These are phyloP conservation scores for Myotis davidii DNA, from an alignment of 2,113 vertebrate species.

Conservation along the genomic window DNA sequence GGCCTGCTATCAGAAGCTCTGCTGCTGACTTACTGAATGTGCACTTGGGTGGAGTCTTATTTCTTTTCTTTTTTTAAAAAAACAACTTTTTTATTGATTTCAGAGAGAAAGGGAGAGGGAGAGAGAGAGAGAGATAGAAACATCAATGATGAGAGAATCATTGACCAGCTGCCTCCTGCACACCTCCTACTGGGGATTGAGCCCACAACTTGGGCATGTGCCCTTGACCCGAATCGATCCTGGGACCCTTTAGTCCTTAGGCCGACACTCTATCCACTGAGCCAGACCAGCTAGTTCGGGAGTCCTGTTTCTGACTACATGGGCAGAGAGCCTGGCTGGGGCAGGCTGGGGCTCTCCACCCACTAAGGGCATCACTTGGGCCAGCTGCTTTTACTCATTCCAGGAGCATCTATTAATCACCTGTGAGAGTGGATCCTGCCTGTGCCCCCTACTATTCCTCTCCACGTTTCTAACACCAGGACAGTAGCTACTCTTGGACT, in stretches of 20 bases:
- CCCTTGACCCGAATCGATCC: too few relatives aligned
- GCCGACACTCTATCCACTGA: too few relatives aligned
- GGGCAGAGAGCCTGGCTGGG: not conserved
- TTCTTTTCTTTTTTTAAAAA: too few relatives aligned
- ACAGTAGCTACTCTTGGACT: not conserved
- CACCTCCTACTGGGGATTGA: too few relatives aligned
- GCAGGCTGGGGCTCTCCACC: not conserved
- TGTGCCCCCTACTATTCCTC: not conserved
- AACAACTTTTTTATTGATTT: too few relatives aligned
- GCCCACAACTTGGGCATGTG: too few relatives aligned
- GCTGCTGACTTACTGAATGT: not conserved
- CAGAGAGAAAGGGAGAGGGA: too few relatives aligned
- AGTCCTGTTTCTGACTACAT: not conserved
- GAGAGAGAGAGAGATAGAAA: too few relatives aligned
- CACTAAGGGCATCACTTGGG: not conserved
- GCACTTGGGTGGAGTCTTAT: not conserved
- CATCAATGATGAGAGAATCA: too few relatives aligned
- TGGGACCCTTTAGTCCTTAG: too few relatives aligned
- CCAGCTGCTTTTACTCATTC: not conserved
- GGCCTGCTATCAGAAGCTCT: not conserved
- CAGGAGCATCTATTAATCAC: not conserved
- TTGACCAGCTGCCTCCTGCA: too few relatives aligned
- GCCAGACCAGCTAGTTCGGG: not conserved
- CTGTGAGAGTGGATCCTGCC: fast-evolving
- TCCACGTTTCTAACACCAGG: not conserved